Evolutionary conservation across 2,113 vertebrate genomes (phyloP).

Genomic region (Silurus asotus): DNA sequence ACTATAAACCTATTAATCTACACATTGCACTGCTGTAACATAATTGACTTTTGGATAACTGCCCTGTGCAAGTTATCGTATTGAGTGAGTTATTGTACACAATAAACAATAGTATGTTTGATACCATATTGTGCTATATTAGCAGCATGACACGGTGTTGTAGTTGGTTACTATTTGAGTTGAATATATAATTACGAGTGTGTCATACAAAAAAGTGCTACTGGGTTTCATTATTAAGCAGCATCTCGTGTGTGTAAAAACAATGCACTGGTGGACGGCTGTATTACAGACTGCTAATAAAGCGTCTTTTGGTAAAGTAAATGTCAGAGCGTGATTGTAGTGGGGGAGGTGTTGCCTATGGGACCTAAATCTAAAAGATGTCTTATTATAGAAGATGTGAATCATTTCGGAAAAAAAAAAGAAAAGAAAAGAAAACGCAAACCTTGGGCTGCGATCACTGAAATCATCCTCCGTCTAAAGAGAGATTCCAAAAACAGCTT

Average conservation of each 20-base stretch:
- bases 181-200: neutral
- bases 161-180: neutral
- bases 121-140: neutral
- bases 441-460: neutral
- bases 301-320: conserved; percentile 1
- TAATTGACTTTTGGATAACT: neutral
- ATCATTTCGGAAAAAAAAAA: neutral
- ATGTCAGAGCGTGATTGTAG: neutral
- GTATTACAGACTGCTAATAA: conserved; percentile 5
- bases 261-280: neutral
- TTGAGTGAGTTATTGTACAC: neutral
- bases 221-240: neutral
- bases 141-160: neutral
- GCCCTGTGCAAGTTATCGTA: neutral
- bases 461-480: neutral
- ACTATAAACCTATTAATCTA: neutral
- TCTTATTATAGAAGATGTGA: conserved; percentile 21
- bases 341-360: conserved; percentile 18
- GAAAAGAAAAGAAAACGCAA: neutral
- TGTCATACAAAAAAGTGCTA: neutral
- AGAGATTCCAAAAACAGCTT: neutral
- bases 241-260: neutral
- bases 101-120: neutral
- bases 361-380: conserved; percentile 12
- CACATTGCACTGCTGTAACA: neutral